These are phyloP conservation scores for Synanthedon myopaeformis DNA, from an alignment of 2,888 invertebrate species.

Conservation along the genomic window DNA sequence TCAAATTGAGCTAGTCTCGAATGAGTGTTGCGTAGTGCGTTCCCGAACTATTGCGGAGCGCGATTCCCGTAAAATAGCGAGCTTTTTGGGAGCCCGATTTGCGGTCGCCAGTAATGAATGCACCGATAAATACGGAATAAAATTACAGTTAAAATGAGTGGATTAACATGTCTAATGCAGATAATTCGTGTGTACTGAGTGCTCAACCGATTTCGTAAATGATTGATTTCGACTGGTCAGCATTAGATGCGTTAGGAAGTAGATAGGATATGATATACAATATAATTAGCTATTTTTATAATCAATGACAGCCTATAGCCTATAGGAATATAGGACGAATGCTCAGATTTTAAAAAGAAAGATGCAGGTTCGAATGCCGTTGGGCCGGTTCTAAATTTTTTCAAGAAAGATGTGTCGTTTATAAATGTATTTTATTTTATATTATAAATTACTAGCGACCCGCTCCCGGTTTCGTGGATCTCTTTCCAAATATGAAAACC, in stretches of 20 bases:
- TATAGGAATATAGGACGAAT: too few relatives aligned
- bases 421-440: too few relatives aligned
- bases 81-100: constrained; percentile 68
- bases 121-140: constrained; percentile 71
- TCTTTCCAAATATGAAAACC: too few relatives aligned
- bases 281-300: not conserved
- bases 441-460: too few relatives aligned
- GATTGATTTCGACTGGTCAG: constrained; percentile 38
- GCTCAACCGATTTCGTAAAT: constrained; percentile 51
- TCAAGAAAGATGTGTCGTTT: too few relatives aligned
- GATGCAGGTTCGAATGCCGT: too few relatives aligned
- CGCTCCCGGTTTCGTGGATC: too few relatives aligned
- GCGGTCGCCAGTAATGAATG: constrained; percentile 67
- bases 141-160: constrained; percentile 71
- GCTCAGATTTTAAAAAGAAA: not conserved
- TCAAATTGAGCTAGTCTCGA: constrained; percentile 1
- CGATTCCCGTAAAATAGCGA: constrained; percentile 51
- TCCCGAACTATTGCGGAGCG: constrained; percentile 13
- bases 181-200: constrained; percentile 55
- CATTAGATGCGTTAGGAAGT: not conserved
- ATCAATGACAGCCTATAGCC: not conserved
- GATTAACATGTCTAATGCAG: constrained; percentile 72
- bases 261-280: not conserved
- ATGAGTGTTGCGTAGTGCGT: not conserved
- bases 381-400: not conserved